phyloP scores from a whole-genome alignment of 2,888 invertebrate genomes.

The Cepaea hortensis region DNA sequence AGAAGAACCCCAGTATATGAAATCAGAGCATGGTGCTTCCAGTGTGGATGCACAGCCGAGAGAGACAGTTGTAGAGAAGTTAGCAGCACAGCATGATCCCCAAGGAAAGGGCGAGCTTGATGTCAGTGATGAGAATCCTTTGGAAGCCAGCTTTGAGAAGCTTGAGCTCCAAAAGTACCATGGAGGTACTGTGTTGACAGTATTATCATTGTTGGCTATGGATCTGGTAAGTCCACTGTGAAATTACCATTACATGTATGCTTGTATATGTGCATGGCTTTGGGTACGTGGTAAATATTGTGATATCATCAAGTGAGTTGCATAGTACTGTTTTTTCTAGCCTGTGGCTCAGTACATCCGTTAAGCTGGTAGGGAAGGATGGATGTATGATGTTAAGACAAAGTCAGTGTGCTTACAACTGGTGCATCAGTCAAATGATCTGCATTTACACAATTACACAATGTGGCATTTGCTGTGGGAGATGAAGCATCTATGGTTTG shows the following conservation, averaged over 20 bases:
- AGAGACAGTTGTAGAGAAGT: background rate
- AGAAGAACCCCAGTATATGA: background rate
- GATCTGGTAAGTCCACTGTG: conserved; percentile 26
- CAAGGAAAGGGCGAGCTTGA: background rate
- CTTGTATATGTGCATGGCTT: too few species aligned
- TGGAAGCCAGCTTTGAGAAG: background rate
- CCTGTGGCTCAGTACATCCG: too few species aligned
- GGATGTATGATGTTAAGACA: too few species aligned
- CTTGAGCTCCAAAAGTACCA: conserved; percentile 28
- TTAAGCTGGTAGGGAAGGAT: too few species aligned
- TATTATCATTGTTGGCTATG: conserved; percentile 16
- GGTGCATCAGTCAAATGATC: too few species aligned
- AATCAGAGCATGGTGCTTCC: background rate
- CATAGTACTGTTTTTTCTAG: too few species aligned
- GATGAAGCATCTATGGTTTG: too few species aligned
- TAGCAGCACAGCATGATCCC: background rate
- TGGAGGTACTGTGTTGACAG: conserved; percentile 25
- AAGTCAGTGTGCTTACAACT: too few species aligned
- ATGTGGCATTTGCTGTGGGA: too few species aligned
- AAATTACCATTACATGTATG: background rate
- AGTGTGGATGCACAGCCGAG: background rate
- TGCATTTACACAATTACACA: too few species aligned
- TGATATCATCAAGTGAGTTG: too few species aligned
- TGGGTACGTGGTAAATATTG: too few species aligned
- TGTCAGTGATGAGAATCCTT: background rate